Evolutionary conservation across 2,888 invertebrate genomes (phyloP).

Genomic region (Watsonalla binaria): DNA sequence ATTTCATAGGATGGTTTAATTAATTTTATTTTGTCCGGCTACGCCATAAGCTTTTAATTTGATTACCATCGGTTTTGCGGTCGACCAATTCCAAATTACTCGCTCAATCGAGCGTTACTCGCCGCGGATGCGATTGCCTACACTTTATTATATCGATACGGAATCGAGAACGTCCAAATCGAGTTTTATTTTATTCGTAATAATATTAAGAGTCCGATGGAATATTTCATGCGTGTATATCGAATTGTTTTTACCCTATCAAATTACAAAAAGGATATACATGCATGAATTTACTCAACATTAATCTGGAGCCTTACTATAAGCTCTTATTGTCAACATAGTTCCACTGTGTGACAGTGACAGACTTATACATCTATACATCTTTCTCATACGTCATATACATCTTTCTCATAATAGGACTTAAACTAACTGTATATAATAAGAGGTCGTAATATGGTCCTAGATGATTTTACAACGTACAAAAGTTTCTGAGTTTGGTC

Average conservation of each 20-base stretch:
- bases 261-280: not conserved
- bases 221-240: not conserved
- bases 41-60: constrained; percentile 25
- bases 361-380: too few species aligned
- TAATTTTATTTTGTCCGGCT: constrained; percentile 5
- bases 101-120: constrained; percentile 10
- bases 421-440: too few species aligned
- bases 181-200: constrained; percentile 1
- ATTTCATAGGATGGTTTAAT: not conserved
- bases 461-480: too few species aligned
- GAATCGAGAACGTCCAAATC: not conserved
- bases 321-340: too few species aligned
- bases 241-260: not conserved
- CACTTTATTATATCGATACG: constrained; percentile 3
- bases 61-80: constrained; percentile 24
- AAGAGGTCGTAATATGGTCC: too few species aligned
- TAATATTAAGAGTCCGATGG: not conserved
- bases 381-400: too few species aligned
- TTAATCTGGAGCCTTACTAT: too few species aligned
- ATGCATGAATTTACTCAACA: too few species aligned
- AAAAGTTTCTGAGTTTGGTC: too few species aligned
- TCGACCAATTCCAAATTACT: constrained; percentile 14
- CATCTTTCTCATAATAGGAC: too few species aligned
- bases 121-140: constrained; percentile 1
- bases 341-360: too few species aligned